A percentile compares a stretch with the other conserved stretches of the same genome.
Conservation (phyloP, 37 sponge, comb jelly and placozoan genomes). For the Dysidea cf. avara region DNA sequence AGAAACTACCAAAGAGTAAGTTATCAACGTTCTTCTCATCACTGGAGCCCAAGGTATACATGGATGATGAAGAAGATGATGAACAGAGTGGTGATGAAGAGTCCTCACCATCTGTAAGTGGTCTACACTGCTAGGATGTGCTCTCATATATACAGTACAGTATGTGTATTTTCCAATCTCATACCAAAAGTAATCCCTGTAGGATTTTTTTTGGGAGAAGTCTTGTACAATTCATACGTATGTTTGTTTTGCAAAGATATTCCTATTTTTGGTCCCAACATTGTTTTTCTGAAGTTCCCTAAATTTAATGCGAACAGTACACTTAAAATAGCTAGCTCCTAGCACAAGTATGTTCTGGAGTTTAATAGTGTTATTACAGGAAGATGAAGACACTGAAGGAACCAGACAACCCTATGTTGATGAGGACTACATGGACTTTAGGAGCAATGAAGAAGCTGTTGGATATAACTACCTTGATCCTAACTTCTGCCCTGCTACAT, state of each 20-base stretch:
- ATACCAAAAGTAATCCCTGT: too few species aligned
- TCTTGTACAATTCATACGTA: too few species aligned
- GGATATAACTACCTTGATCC: slow-evolving; percentile 77
- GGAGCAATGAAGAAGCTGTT: background rate
- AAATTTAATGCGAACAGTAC: too few species aligned
- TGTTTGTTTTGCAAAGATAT: too few species aligned
- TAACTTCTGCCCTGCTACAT: slow-evolving; percentile 60
- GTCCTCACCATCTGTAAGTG: background rate
- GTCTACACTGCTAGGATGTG: background rate
- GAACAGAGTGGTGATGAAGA: background rate
- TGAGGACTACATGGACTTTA: slow-evolving; percentile 55
- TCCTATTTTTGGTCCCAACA: too few species aligned
- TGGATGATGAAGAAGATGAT: slow-evolving; percentile 37
- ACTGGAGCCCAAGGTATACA: slow-evolving; percentile 51
- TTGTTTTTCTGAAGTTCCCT: too few species aligned
- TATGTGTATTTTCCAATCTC: background rate
- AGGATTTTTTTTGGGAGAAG: too few species aligned
- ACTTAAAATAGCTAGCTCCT: too few species aligned
- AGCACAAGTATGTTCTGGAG: too few species aligned
- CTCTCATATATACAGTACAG: background rate
- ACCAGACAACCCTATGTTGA: slow-evolving; percentile 25
- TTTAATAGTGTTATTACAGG: too few species aligned
- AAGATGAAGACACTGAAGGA: background rate
- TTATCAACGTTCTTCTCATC: slow-evolving; percentile 73
- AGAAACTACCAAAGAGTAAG: too few species aligned